Conservation (phyloP, 2,888 invertebrate species). For the Drosophila robusta region DNA sequence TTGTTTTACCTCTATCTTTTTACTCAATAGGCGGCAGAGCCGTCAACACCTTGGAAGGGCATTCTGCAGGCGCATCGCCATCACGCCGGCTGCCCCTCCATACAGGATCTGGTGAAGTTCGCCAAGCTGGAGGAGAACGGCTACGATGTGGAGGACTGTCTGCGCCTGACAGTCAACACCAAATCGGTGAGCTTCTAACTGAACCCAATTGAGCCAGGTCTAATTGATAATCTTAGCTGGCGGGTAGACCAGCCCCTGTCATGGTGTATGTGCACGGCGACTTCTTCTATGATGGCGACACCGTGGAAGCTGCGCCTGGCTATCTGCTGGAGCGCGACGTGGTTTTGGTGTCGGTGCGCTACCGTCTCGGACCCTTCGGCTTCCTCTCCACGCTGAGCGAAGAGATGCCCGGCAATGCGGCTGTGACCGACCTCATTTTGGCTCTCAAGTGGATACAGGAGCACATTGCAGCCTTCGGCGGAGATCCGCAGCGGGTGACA, state of each 20-base stretch:
- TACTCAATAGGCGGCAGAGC: constrained; percentile 68
- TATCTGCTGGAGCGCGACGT: constrained; percentile 85
- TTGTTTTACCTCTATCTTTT: too few species aligned
- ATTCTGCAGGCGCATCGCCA: constrained; percentile 70
- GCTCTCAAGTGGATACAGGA: constrained; percentile 86
- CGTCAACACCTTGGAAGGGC: constrained; percentile 76
- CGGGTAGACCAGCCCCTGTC: constrained; percentile 77
- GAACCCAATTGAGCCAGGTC: not conserved
- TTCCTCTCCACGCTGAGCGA: constrained; percentile 86
- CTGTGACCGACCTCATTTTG: constrained; percentile 85
- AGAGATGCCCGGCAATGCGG: constrained; percentile 86
- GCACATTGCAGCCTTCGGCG: constrained; percentile 86
- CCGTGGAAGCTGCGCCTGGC: constrained; percentile 82
- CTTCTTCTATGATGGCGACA: constrained; percentile 84
- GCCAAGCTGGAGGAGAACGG: constrained; percentile 64
- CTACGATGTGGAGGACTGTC: constrained; percentile 81
- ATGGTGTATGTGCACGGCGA: constrained; percentile 86
- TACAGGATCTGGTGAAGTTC: constrained; percentile 70
- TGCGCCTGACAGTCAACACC: constrained; percentile 79
- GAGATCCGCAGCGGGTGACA: constrained; percentile 86
- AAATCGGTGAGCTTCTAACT: constrained; percentile 74
- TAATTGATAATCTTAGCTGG: constrained; percentile 56
- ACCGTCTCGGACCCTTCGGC: constrained; percentile 86
- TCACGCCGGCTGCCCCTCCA: constrained; percentile 80
- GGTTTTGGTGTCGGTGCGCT: constrained; percentile 86